Conservation (phyloP, 2,888 invertebrate genomes). For the Notodonta ziczac region DNA sequence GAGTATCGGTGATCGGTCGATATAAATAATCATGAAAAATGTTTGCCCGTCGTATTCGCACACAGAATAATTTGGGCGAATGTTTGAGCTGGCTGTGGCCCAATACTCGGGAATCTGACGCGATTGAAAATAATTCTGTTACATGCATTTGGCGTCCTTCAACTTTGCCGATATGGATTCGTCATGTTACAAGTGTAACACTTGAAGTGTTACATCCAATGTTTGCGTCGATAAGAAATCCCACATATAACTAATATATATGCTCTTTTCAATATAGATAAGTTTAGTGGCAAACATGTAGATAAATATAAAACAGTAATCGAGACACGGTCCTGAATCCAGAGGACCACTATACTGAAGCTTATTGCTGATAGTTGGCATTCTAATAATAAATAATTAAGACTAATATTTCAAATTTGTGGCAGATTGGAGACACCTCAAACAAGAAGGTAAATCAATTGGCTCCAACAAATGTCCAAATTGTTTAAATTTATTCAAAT, state of each 20-base stretch:
- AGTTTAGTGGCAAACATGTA: no score
- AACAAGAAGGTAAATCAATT: not conserved
- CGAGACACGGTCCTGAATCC: no score
- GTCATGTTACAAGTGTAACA: not conserved
- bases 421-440: not conserved
- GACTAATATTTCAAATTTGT: no score
- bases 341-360: no score
- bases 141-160: conserved; percentile 8
- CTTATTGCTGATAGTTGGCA: no score
- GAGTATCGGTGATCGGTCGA: not conserved
- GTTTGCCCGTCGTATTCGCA: not conserved
- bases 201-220: not conserved
- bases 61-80: conserved; percentile 13
- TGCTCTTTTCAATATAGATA: no score
- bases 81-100: conserved; percentile 28
- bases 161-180: not conserved
- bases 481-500: conserved; percentile 1
- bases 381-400: no score
- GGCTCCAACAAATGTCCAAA: not conserved
- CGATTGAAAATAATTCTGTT: conserved; percentile 40
- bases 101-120: conserved; percentile 24
- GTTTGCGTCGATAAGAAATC: no score
- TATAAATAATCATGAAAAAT: conserved; percentile 4
- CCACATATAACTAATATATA: no score
- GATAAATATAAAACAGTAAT: no score